phyloP scores from a whole-genome alignment of 2,113 vertebrate genomes.

The Mastomys natalensis region DNA sequence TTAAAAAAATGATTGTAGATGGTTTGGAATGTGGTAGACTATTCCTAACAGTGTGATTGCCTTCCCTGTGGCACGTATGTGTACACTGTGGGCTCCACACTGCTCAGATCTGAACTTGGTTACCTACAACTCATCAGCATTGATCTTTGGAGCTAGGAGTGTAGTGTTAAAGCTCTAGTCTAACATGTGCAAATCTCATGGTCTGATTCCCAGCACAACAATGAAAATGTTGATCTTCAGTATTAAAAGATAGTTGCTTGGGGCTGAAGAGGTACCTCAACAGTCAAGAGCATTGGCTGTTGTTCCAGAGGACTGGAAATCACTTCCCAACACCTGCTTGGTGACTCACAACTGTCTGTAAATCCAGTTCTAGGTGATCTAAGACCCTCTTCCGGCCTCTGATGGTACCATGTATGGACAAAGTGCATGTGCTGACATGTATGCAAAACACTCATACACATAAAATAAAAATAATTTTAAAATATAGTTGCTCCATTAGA shows the following conservation, averaged over 20 bases:
- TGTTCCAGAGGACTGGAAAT: background rate
- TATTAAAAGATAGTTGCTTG: background rate
- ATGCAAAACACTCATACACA: background rate
- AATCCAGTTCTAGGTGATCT: background rate
- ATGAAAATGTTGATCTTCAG: background rate
- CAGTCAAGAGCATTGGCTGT: background rate
- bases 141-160: background rate
- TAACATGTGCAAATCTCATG: background rate
- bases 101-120: background rate
- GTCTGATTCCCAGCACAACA: background rate
- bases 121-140: background rate
- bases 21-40: background rate
- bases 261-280: background rate
- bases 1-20: background rate
- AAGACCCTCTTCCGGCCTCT: background rate
- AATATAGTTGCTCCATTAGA: background rate
- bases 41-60: background rate
- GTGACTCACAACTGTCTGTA: background rate
- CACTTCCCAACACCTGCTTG: background rate
- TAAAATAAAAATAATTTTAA: background rate
- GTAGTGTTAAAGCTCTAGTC: background rate
- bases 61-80: background rate
- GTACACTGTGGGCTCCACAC: background rate
- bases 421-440: too few species aligned
- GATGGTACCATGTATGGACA: background rate